phyloP scores from a whole-genome alignment of 2,113 vertebrate species.

The Planiliza haematocheilus region DNA sequence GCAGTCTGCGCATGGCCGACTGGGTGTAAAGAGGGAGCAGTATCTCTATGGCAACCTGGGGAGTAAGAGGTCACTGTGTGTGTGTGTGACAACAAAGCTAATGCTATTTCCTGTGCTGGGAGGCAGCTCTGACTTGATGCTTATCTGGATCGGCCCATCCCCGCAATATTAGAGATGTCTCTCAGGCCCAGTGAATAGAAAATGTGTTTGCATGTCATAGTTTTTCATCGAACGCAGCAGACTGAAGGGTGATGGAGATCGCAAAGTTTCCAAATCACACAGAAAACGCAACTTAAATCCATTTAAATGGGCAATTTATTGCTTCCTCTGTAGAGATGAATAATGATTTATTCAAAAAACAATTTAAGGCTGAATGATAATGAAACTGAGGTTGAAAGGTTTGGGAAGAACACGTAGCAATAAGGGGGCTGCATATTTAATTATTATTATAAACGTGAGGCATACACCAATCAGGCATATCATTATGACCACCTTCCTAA shows the following conservation, averaged over 20 bases:
- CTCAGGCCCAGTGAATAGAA: neutral
- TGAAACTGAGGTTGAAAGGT: neutral
- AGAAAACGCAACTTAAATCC: neutral
- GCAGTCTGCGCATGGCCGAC: neutral
- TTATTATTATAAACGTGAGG: no score
- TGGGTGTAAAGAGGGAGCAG: slow-evolving; percentile 31
- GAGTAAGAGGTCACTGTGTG: slow-evolving; percentile 65
- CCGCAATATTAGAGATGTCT: slow-evolving; percentile 21
- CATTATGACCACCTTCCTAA: no score
- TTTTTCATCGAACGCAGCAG: neutral
- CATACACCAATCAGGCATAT: no score
- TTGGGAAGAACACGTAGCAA: neutral
- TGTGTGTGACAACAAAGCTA: slow-evolving; percentile 65
- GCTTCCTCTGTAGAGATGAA: neutral
- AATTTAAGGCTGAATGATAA: neutral
- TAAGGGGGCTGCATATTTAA: no score
- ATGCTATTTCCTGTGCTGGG: slow-evolving; percentile 78
- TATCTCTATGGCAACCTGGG: slow-evolving; percentile 76
- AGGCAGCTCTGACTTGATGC: slow-evolving; percentile 68
- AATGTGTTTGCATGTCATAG: slow-evolving; percentile 4
- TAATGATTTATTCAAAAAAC: neutral
- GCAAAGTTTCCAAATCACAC: neutral
- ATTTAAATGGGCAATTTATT: neutral
- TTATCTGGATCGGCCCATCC: slow-evolving; percentile 62
- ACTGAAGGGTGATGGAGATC: no score